These are phyloP conservation scores for Chlamydotis undulata DNA, from an alignment of 2,113 vertebrate species.

Conservation along the genomic window DNA sequence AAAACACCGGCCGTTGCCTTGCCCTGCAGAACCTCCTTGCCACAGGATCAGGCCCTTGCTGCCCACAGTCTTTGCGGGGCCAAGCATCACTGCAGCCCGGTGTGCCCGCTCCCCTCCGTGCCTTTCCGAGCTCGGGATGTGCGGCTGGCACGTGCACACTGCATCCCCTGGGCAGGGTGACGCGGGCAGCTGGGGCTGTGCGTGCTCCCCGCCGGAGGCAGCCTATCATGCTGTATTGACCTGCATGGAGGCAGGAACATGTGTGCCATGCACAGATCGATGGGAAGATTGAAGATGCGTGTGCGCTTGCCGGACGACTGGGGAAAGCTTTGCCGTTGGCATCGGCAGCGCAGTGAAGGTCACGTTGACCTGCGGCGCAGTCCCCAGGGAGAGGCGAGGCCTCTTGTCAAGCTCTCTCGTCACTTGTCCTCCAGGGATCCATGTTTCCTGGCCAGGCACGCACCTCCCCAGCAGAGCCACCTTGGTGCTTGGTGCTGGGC, in stretches of 20 bases:
- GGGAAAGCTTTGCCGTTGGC: constrained; percentile 60
- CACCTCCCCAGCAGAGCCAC: neutral
- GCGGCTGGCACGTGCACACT: neutral
- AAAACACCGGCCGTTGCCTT: neutral
- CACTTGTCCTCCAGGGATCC: constrained; percentile 6
- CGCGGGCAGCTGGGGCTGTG: neutral
- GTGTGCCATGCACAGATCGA: constrained; percentile 65
- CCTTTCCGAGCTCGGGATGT: fast-evolving
- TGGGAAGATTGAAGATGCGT: constrained; percentile 62
- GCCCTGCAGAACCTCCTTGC: neutral
- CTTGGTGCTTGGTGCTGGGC: neutral
- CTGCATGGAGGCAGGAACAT: constrained; percentile 46
- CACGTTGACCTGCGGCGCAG: constrained; percentile 23
- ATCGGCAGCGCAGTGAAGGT: constrained; percentile 59
- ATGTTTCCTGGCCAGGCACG: neutral
- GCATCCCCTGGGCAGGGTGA: neutral
- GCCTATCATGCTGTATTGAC: constrained; percentile 65
- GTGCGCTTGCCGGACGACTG: constrained; percentile 41
- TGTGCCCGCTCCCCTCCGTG: fast-evolving
- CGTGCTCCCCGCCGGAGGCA: constrained; percentile 48
- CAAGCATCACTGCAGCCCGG: neutral
- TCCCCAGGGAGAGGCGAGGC: neutral
- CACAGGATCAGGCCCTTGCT: neutral
- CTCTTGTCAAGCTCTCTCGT: neutral
- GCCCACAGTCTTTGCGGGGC: neutral